phyloP scores from a whole-genome alignment of 2,113 vertebrate genomes.

The Saguinus imperator region DNA sequence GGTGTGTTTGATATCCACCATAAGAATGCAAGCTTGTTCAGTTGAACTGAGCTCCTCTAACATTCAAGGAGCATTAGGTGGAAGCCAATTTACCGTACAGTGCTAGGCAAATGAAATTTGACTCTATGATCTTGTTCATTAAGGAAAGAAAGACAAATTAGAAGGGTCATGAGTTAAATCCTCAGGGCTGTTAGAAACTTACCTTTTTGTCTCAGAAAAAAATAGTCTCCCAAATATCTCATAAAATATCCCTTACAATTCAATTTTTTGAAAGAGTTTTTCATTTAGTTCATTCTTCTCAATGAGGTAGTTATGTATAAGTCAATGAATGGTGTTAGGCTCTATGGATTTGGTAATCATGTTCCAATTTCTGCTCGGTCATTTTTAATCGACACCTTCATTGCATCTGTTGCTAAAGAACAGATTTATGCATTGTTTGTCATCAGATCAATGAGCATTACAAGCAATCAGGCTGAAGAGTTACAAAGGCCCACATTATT shows the following conservation, averaged over 20 bases:
- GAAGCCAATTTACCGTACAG: neutral
- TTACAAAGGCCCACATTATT: constrained; percentile 58
- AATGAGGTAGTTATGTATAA: neutral
- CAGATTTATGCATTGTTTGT: constrained; percentile 74
- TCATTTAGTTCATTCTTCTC: constrained; percentile 38
- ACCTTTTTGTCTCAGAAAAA: constrained; percentile 15
- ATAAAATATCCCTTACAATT: neutral
- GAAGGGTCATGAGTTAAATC: neutral
- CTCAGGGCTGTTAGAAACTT: neutral
- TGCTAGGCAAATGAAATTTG: neutral
- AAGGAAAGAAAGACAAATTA: constrained; percentile 23
- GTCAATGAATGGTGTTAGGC: constrained; percentile 38
- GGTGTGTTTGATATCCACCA: neutral
- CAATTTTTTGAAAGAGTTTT: constrained; percentile 13
- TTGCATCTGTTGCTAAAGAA: constrained; percentile 45
- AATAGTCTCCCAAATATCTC: neutral
- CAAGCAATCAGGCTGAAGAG: constrained; percentile 63
- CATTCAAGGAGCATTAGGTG: neutral
- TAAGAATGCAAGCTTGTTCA: neutral
- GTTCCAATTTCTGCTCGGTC: constrained; percentile 61
- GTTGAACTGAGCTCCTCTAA: neutral
- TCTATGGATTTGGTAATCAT: constrained; percentile 67
- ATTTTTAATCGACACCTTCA: constrained; percentile 69
- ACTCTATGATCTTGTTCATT: neutral
- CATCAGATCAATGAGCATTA: constrained; percentile 75